Evolutionary conservation across 2,797 vertebrate species (phyloP).

Genomic region (Nothura maculosa): DNA sequence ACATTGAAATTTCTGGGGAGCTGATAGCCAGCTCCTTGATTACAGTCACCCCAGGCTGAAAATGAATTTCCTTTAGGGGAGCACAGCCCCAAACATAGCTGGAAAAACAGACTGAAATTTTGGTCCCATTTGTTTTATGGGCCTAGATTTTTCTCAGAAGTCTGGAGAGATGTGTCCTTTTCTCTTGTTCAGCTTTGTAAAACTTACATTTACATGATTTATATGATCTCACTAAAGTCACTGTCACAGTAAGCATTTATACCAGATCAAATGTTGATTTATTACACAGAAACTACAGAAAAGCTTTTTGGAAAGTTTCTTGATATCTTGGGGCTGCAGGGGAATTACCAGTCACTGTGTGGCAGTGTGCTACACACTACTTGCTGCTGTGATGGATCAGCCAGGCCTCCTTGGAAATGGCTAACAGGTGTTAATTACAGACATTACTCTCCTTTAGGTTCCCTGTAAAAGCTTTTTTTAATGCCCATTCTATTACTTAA

Average conservation of each 20-base stretch:
- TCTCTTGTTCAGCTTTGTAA: neutral
- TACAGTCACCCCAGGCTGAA: neutral
- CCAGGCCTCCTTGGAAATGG: neutral
- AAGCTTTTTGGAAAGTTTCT: neutral
- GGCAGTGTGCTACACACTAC: constrained; percentile 36
- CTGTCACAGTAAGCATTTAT: neutral
- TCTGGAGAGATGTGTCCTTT: neutral
- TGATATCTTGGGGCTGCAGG: neutral
- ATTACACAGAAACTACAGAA: neutral
- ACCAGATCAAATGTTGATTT: neutral
- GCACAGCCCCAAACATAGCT: neutral
- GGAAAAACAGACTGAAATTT: neutral
- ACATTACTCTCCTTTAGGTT: accelerated
- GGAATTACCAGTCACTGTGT: constrained; percentile 44
- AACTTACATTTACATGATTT: neutral
- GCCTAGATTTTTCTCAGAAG: neutral
- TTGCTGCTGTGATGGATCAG: neutral
- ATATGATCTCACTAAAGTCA: neutral
- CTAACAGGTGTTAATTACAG: neutral
- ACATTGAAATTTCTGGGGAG: neutral
- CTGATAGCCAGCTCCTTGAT: neutral
- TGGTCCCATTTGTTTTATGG: accelerated
- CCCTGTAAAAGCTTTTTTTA: neutral
- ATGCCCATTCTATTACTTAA: neutral
- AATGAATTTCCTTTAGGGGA: neutral